Conservation (phyloP, 2,113 vertebrate species). For the Pollimyrus isidori region DNA sequence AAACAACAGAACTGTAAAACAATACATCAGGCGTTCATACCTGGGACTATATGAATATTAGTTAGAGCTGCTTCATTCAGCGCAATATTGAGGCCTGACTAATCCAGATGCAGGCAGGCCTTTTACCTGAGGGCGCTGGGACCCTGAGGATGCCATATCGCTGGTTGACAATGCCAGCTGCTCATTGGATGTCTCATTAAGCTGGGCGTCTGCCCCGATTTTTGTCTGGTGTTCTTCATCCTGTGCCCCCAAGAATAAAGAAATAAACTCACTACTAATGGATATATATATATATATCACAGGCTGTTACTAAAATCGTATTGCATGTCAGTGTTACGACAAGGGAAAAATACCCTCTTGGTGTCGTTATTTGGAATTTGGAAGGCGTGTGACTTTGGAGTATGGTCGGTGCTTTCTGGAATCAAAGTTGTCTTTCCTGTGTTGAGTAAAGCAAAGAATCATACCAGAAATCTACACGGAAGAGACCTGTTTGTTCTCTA, state of each 20-base stretch:
- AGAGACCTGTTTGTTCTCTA: neutral
- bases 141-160: slow-evolving; percentile 20
- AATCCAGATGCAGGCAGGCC: neutral
- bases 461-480: neutral
- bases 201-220: slow-evolving; percentile 10
- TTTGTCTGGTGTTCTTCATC: slow-evolving; percentile 17
- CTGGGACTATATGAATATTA: neutral
- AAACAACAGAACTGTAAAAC: neutral
- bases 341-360: slow-evolving; percentile 21
- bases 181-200: slow-evolving; percentile 8
- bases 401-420: slow-evolving; percentile 29
- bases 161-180: slow-evolving; percentile 20
- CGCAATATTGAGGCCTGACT: neutral
- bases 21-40: neutral
- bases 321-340: neutral
- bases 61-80: neutral
- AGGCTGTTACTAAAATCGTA: neutral
- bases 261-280: neutral
- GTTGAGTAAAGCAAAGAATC: slow-evolving; percentile 13
- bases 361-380: neutral
- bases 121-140: slow-evolving; percentile 39
- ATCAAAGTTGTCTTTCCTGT: slow-evolving; percentile 22
- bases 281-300: neutral
- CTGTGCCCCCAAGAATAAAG: slow-evolving; percentile 18
- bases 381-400: neutral